Conservation (phyloP, 2,888 invertebrate genomes). For the Pedicia rivosa region DNA sequence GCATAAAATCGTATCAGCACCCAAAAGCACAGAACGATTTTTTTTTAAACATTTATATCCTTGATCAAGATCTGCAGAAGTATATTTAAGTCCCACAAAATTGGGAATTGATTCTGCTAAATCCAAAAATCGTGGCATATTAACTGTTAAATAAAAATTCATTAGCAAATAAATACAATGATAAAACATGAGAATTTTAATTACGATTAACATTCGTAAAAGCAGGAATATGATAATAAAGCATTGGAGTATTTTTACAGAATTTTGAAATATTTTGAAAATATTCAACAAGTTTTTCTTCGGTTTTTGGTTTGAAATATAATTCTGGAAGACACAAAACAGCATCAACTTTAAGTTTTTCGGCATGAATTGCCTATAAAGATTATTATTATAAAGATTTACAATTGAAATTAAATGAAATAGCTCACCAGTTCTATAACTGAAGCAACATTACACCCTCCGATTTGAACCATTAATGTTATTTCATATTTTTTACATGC, state of each 20-base stretch:
- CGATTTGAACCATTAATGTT: conserved; percentile 55
- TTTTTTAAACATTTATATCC: conserved; percentile 41
- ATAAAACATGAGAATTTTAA: conserved; percentile 19
- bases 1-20: conserved; percentile 45
- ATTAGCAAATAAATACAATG: not conserved
- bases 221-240: conserved; percentile 70
- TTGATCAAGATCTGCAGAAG: conserved; percentile 53
- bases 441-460: conserved; percentile 49
- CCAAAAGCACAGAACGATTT: conserved; percentile 42
- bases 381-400: conserved; percentile 23
- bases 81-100: conserved; percentile 71
- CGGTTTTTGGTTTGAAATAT: conserved; percentile 51
- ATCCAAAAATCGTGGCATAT: conserved; percentile 52
- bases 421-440: conserved; percentile 45
- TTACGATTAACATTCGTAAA: conserved; percentile 57
- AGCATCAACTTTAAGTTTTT: conserved; percentile 44
- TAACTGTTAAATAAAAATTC: conserved; percentile 35
- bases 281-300: conserved; percentile 46
- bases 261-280: conserved; percentile 46
- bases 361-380: conserved; percentile 42
- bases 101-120: conserved; percentile 49
- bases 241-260: conserved; percentile 58
- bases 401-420: conserved; percentile 10
- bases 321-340: conserved; percentile 59
- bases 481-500: conserved; percentile 37